Evolutionary conservation across 2,113 vertebrate genomes (phyloP).

Genomic region (Clinocottus analis): DNA sequence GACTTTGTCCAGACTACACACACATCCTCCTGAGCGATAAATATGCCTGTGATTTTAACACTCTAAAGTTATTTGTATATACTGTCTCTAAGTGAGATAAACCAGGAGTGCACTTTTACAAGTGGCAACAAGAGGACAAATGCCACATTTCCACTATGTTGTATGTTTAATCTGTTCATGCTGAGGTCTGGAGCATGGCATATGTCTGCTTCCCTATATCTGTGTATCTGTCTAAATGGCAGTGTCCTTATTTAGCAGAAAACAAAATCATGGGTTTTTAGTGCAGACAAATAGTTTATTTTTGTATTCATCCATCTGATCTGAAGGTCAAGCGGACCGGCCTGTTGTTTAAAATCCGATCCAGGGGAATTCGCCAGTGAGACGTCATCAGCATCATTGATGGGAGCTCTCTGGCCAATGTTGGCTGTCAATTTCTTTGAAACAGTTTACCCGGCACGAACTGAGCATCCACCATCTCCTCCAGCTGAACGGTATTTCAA

Average conservation of each 20-base stretch:
- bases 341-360: constrained; percentile 46
- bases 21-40: constrained; percentile 64
- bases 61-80: constrained; percentile 55
- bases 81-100: constrained; percentile 48
- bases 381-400: constrained; percentile 68
- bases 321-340: constrained; percentile 54
- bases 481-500: neutral
- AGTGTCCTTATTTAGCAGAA: neutral
- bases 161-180: constrained; percentile 36
- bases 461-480: neutral
- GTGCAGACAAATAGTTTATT: constrained; percentile 29
- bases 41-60: constrained; percentile 65
- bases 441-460: constrained; percentile 18
- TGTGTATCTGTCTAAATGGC: neutral
- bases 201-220: neutral
- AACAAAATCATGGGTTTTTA: neutral
- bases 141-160: constrained; percentile 27
- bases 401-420: constrained; percentile 36
- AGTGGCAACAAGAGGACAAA: constrained; percentile 20
- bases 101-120: constrained; percentile 45
- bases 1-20: constrained; percentile 63
- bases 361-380: constrained; percentile 45
- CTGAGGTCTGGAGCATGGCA: constrained; percentile 14
- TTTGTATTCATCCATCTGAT: constrained; percentile 48
- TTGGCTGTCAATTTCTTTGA: constrained; percentile 59